A percentile compares a stretch with the other conserved stretches of the same genome.
Conservation (phyloP, 2,113 vertebrate genomes). For the Bambusicola thoracicus region DNA sequence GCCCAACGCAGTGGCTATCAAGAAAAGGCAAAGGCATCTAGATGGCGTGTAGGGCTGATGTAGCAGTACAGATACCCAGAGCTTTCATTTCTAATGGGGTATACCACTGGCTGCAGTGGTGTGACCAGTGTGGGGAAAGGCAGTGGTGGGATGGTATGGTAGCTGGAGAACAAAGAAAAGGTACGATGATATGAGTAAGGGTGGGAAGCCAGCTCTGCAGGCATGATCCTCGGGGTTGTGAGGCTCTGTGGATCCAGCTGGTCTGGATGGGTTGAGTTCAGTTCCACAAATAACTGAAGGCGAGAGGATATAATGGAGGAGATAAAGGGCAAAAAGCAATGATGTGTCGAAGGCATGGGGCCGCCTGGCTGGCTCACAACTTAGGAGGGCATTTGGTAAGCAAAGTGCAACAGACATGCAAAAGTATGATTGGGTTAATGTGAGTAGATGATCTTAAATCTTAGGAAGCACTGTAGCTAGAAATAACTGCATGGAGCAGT, state of each 20-base stretch:
- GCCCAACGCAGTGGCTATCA: background rate
- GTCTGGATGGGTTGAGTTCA: background rate
- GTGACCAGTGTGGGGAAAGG: background rate
- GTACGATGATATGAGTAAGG: background rate
- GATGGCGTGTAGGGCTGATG: background rate
- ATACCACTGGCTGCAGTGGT: background rate
- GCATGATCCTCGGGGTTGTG: rapidly evolving
- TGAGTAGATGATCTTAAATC: background rate
- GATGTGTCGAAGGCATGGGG: background rate
- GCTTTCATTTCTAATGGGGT: background rate
- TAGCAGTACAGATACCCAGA: rapidly evolving
- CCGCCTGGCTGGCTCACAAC: background rate
- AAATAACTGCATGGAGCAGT: background rate
- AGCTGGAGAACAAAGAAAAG: background rate
- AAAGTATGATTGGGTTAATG: background rate
- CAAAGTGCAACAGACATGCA: background rate
- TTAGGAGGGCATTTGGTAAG: background rate
- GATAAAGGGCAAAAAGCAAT: background rate
- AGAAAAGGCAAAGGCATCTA: background rate
- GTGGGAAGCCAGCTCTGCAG: background rate
- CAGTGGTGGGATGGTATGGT: rapidly evolving
- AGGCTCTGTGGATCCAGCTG: background rate
- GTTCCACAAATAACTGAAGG: background rate
- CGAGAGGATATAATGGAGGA: background rate
- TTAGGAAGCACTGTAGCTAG: background rate